Conservation (phyloP, 1,140 invertebrate species). For the Telenomus remus region DNA sequence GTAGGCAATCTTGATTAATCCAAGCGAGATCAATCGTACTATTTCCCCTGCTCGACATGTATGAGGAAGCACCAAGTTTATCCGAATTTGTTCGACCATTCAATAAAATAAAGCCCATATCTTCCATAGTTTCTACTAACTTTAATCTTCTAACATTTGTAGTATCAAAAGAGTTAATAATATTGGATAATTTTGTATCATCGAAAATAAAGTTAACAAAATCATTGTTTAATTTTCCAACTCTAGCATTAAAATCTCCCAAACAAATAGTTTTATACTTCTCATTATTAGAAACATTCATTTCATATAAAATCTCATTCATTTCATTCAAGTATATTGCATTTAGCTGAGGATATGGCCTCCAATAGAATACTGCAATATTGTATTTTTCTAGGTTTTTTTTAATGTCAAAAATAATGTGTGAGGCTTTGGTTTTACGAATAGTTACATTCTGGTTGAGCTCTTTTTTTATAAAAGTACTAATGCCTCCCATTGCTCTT, state of each 20-base stretch:
- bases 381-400: background rate
- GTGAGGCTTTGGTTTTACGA: background rate
- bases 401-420: background rate
- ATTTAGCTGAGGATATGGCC: background rate
- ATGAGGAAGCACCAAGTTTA: background rate
- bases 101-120: conserved; percentile 5
- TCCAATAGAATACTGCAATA: conserved; percentile 3
- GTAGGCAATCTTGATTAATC: background rate
- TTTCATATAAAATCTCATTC: background rate
- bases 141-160: background rate
- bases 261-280: conserved; percentile 5
- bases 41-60: conserved; percentile 1
- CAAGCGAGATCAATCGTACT: background rate
- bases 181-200: background rate
- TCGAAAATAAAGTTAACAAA: conserved; percentile 5
- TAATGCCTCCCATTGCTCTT: conserved; percentile 2
- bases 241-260: conserved; percentile 16
- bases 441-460: background rate
- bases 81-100: conserved; percentile 1
- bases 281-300: background rate
- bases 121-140: conserved; percentile 3
- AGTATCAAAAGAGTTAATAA: background rate
- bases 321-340: background rate
- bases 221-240: conserved; percentile 5
- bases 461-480: conserved; percentile 1